Evolutionary conservation across 1,140 invertebrate species (phyloP).

Genomic region (Hycleus phaleratus): DNA sequence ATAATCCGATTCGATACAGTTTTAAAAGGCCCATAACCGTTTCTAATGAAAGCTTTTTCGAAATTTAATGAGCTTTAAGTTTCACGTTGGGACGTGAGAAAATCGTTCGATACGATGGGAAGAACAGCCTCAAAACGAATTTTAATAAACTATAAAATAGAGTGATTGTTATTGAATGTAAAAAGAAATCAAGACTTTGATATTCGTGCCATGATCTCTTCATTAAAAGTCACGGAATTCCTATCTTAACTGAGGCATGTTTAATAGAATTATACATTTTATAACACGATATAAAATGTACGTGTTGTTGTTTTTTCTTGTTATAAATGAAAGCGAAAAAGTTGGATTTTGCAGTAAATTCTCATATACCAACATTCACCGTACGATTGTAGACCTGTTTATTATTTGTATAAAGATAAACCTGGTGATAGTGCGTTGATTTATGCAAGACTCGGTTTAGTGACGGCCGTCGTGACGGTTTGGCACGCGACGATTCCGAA

Average conservation of each 20-base stretch:
- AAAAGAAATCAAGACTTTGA: no score
- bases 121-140: no score
- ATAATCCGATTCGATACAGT: no score
- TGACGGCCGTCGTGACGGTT: conserved; percentile 1
- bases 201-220: conserved; percentile 6
- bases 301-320: no score
- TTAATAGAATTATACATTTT: conserved; percentile 36
- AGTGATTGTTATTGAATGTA: no score
- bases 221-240: conserved; percentile 30
- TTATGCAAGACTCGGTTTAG: conserved; percentile 21
- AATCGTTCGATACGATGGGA: no score
- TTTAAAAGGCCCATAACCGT: no score
- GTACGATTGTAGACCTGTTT: conserved; percentile 30
- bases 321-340: no score
- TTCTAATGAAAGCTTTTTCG: no score
- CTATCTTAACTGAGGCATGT: conserved; percentile 33
- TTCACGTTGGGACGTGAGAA: no score
- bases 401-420: conserved; percentile 35
- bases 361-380: conserved; percentile 14
- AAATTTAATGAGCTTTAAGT: no score
- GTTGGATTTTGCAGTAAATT: conserved; percentile 20
- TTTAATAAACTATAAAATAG: no score
- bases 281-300: conserved; percentile 31
- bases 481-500: conserved; percentile 13
- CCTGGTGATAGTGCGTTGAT: conserved; percentile 25